phyloP scores from a whole-genome alignment of 1,140 invertebrate species.

The Megathymus violae region DNA sequence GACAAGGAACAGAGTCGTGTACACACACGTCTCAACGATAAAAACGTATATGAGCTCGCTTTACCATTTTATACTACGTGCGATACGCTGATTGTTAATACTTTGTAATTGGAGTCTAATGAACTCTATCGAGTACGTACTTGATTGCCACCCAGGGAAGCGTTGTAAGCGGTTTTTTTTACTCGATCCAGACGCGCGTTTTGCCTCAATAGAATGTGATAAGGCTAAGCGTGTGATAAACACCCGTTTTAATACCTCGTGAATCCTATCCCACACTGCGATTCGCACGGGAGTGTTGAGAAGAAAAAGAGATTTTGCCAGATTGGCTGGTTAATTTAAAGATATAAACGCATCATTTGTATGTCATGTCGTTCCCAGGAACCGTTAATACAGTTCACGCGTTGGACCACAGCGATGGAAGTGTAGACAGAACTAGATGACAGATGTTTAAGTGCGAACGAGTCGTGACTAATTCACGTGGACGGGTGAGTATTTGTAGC shows the following conservation, averaged over 20 bases:
- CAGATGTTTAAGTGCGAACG: constrained; percentile 38
- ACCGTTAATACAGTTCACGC: constrained; percentile 37
- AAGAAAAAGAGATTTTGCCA: constrained; percentile 39
- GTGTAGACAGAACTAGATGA: constrained; percentile 33
- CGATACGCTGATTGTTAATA: constrained; percentile 39
- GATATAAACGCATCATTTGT: constrained; percentile 50
- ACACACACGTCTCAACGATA: constrained; percentile 32
- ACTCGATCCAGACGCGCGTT: constrained; percentile 12
- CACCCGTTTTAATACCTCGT: constrained; percentile 36
- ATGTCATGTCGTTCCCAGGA: constrained; percentile 44
- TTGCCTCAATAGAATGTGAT: constrained; percentile 24
- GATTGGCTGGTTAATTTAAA: constrained; percentile 47
- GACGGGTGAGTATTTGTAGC: constrained; percentile 41
- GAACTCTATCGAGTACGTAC: constrained; percentile 6
- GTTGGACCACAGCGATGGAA: too few species aligned
- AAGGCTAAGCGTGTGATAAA: constrained; percentile 32
- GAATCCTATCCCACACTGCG: constrained; percentile 39
- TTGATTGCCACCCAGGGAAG: constrained; percentile 1
- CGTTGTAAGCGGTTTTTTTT: not conserved
- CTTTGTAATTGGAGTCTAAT: constrained; percentile 34
- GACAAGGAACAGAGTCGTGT: constrained; percentile 54
- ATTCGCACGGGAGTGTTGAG: constrained; percentile 49
- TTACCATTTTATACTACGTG: constrained; percentile 44
- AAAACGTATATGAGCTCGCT: constrained; percentile 25
- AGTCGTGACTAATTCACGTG: constrained; percentile 39